Evolutionary conservation across 2,888 invertebrate genomes (phyloP).

Genomic region (Arctia plantaginis): DNA sequence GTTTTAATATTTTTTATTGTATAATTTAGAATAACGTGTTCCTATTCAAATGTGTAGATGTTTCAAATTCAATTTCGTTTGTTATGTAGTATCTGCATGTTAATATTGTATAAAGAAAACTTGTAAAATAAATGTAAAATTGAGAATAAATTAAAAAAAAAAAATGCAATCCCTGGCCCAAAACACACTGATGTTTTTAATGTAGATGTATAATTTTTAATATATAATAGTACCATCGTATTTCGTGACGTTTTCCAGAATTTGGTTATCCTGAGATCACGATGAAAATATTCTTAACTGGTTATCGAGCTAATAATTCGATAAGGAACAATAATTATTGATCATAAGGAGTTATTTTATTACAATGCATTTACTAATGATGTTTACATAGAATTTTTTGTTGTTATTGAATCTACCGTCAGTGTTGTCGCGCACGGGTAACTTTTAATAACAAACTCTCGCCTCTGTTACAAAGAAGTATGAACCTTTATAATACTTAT

Average conservation of each 20-base stretch:
- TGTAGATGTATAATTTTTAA: not conserved
- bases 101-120: slow-evolving; percentile 30
- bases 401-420: not conserved
- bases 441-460: not conserved
- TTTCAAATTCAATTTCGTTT: not conserved
- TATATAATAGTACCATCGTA: not conserved
- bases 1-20: not conserved
- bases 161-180: not conserved
- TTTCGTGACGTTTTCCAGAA: not conserved
- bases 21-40: not conserved
- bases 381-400: not conserved
- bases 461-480: not conserved
- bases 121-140: slow-evolving; percentile 6
- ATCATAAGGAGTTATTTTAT: not conserved
- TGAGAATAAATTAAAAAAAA: not conserved
- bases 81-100: slow-evolving; percentile 45
- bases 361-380: not conserved
- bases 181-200: not conserved
- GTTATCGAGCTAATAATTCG: not conserved
- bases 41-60: not conserved
- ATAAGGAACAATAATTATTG: not conserved
- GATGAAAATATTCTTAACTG: not conserved
- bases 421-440: not conserved
- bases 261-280: not conserved
- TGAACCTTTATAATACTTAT: not conserved